Evolutionary conservation across 2,797 vertebrate species (phyloP).

Genomic region (Melanotaenia nigrans): DNA sequence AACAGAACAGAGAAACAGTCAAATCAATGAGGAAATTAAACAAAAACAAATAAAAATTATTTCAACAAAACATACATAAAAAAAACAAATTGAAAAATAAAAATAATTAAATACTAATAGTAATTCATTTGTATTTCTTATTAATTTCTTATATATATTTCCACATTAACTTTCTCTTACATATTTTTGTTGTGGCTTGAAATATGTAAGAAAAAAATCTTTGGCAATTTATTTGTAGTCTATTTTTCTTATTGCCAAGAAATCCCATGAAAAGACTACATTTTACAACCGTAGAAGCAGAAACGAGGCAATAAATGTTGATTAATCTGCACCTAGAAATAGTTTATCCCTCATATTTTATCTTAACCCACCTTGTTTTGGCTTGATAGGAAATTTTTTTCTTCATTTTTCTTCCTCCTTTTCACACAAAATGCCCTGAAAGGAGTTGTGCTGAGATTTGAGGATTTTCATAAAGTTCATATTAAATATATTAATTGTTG

Average conservation of each 20-base stretch:
- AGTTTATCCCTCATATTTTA: too few species aligned
- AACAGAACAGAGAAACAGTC: neutral
- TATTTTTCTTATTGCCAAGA: constrained; percentile 10
- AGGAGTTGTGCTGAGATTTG: too few species aligned
- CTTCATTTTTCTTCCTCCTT: too few species aligned
- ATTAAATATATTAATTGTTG: too few species aligned
- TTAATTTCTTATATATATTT: neutral
- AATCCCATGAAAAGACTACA: constrained; percentile 17
- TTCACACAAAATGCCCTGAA: too few species aligned
- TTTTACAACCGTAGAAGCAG: neutral
- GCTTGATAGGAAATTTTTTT: too few species aligned
- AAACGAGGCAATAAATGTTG: neutral
- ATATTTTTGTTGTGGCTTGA: neutral
- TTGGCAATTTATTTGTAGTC: neutral
- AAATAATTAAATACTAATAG: neutral
- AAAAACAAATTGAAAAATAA: neutral
- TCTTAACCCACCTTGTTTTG: too few species aligned
- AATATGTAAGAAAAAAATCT: neutral
- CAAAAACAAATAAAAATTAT: neutral
- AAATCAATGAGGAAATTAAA: neutral
- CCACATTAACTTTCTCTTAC: too few species aligned
- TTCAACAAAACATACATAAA: neutral
- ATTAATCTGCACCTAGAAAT: neutral
- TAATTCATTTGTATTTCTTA: neutral
- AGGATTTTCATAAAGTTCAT: too few species aligned